Base-by-base conservation (phyloP, 64 coral and sea anemone species). In the Porites australiensis region DNA sequence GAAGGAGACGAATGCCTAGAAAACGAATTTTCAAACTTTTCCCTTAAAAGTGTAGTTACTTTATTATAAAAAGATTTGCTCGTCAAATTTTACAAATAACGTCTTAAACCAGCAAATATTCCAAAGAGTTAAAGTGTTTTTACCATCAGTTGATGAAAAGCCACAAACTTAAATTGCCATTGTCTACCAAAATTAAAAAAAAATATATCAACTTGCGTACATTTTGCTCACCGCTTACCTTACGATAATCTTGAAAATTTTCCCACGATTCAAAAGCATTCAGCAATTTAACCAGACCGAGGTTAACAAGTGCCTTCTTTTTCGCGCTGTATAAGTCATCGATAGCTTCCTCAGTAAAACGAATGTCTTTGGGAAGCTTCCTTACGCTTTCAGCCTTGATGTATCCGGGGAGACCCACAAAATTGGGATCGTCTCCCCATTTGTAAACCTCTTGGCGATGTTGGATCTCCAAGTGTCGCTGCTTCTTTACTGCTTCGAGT, bases 261-360 rank as follows among this genome's bases (percentile, higher is more conserved):
- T 86, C 90, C 95, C 95, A 96, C 18, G 88, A 93, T 13, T 89
- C 87, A 68, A 86, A 72, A 4, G 89, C 22, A 66, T 87, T 96
- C 74, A 70, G 68, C 79, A 96, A 8, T 64, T 96, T 75, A 6
- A 59, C 69, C 52, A 96, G 27, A 14, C 90, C 95, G 86, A 96
- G 95, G 8, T 96, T 96, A 14, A 96, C 54, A 14, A 43, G 53
- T 14, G 95, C 95, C 37, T 96, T 89, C 4, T 77, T 13, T 8
- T 88, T 91, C 23, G 90, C 95, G 15, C 19, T 65, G 2, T 96
- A 86, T 5, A 96, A 89, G 22, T 91, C 92, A 66, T 90, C 92
- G 14, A 45, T 86, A 18, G 95, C 79, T 20, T 91, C 86, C 58
- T 96, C 52, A 13, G 90, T 93, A 72, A 96, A 96, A 23, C 92